These are phyloP conservation scores for Larimichthys crocea DNA, from an alignment of 2,113 vertebrate genomes.

Conservation along the genomic window DNA sequence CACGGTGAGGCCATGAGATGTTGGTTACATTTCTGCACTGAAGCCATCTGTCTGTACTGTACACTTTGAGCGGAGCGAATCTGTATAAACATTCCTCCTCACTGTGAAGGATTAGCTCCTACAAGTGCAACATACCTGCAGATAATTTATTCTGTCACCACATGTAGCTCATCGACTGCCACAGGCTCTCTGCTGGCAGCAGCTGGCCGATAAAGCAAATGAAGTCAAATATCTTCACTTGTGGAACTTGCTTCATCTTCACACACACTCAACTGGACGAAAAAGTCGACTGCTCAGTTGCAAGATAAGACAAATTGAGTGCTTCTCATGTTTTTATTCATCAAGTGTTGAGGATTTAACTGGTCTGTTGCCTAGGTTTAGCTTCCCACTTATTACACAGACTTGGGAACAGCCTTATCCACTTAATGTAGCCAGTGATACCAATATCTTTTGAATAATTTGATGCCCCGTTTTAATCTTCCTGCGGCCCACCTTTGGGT, in stretches of 20 bases:
- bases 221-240: conserved; percentile 40
- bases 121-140: conserved; percentile 1
- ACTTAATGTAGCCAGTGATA: conserved; percentile 38
- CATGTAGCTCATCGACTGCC: neutral
- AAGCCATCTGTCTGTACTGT: neutral
- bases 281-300: conserved; percentile 18
- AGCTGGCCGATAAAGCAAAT: conserved; percentile 17
- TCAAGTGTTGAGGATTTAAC: conserved; percentile 43
- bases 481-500: conserved; percentile 46
- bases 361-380: conserved; percentile 45
- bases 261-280: neutral
- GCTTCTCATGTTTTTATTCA: conserved; percentile 59
- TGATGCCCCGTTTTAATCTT: conserved; percentile 44
- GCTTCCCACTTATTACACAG: conserved; percentile 20
- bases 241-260: conserved; percentile 33
- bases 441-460: conserved; percentile 48
- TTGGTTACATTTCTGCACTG: neutral
- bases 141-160: neutral
- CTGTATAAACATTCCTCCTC: neutral
- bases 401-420: conserved; percentile 16
- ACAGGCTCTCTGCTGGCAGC: neutral
- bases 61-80: neutral
- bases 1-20: no score
- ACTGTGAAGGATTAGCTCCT: neutral
- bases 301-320: conserved; percentile 25